Percentiles rank a stretch among this genome's conserved stretches.
Conservation (phyloP, 2,113 vertebrate species). For the Microtus ochrogaster region DNA sequence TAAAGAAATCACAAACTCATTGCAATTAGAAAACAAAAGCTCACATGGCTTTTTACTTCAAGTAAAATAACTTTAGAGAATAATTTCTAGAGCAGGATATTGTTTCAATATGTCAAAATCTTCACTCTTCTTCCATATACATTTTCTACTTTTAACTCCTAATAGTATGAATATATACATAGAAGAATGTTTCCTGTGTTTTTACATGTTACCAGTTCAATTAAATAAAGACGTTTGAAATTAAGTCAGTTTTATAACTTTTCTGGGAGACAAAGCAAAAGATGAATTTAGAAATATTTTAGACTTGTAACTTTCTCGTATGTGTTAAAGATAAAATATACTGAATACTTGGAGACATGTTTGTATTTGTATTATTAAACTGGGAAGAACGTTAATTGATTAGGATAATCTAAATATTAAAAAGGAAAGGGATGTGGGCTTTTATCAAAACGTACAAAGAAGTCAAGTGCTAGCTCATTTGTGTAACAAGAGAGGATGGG, state of each 20-base stretch:
- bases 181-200: neutral
- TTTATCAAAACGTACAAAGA: neutral
- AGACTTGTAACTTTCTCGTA: neutral
- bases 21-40: neutral
- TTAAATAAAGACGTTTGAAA: neutral
- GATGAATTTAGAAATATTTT: neutral
- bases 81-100: neutral
- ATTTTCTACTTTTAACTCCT: neutral
- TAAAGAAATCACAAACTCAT: neutral
- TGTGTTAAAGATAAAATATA: neutral
- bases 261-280: neutral
- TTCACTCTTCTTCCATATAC: neutral
- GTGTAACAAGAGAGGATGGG: neutral
- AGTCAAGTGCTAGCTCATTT: neutral
- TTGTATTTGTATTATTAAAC: neutral
- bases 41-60: neutral
- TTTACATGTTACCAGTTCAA: neutral
- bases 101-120: neutral
- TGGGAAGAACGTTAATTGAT: neutral
- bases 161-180: neutral
- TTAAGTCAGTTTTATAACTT: neutral
- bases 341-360: neutral
- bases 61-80: constrained; percentile 30
- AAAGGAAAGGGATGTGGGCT: neutral
- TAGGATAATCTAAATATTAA: neutral